A percentile compares a stretch with the other conserved stretches of the same genome.
phyloP scores from a whole-genome alignment of 2,113 vertebrate genomes.

The Ptyas mucosa region DNA sequence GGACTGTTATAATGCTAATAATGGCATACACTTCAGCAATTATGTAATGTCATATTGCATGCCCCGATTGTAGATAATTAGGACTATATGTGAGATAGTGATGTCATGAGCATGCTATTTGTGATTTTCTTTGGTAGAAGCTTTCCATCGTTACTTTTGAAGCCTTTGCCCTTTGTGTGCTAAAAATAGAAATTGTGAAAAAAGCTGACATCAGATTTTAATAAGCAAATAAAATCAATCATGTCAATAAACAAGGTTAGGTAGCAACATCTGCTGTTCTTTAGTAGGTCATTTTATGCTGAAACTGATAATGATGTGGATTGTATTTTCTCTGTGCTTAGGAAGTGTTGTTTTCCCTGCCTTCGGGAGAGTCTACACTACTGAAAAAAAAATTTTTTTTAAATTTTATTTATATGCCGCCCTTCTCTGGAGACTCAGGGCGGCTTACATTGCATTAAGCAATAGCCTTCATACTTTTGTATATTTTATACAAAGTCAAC shows the following conservation, averaged over 20 bases:
- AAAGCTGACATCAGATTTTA: neutral
- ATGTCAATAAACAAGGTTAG: neutral
- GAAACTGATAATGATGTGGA: neutral
- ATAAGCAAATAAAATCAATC: neutral
- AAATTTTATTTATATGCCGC: too few relatives aligned
- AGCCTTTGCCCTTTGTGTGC: neutral
- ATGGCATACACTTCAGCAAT: constrained; percentile 20
- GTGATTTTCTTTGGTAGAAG: neutral
- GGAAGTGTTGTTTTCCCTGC: neutral
- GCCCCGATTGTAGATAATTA: constrained; percentile 8
- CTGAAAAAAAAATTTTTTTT: too few relatives aligned
- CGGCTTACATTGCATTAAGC: too few relatives aligned
- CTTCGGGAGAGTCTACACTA: neutral
- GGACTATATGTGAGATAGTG: neutral
- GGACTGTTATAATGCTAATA: constrained; percentile 22
- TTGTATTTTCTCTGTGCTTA: neutral
- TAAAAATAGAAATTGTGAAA: constrained; percentile 4
- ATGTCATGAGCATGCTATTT: neutral
- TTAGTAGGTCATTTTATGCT: neutral
- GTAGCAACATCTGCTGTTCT: neutral
- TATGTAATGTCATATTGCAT: neutral
- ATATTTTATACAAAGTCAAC: too few relatives aligned
- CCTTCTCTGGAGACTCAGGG: too few relatives aligned
- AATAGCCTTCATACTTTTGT: too few relatives aligned
- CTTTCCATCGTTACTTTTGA: neutral